Base-by-base conservation (phyloP, 2,888 invertebrate species). In the Ennomos fuscantarius region DNA sequence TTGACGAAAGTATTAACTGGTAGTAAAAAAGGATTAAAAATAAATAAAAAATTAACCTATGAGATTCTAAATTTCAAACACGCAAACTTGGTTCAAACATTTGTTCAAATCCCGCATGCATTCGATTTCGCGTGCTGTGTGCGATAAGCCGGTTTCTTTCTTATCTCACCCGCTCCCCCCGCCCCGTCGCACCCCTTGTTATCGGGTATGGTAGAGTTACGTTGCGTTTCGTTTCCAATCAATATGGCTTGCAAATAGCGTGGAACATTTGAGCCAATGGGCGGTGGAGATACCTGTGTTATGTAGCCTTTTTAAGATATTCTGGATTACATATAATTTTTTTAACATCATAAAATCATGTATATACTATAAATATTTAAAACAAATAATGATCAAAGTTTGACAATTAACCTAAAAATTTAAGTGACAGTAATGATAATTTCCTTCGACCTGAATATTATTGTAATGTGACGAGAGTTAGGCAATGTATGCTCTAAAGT, bases 121-220 rank as follows among this genome's bases (percentile, higher is more conserved):
- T 74, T 83, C 78, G 76, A 85, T 85, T 85, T 82, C 56, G 55
- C 64, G 58, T 62, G 64, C 55, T 52, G 55, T 52, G 76, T 69
- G 73, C 79, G 87, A 87, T 89, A 88, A 85, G 76, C 68, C 74
- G 76, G 76, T 81, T 80, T 76, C 79, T 74, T 76, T 74, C 78
- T 78, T 82, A 80, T 81, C 82, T 73, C 51, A 45, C 55, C 64
- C 68, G 63, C 66, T 70, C 73, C 65, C 66, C 70, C 73, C 65
- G 63, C 55, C 48, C 50, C 53, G 42, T 45, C 35, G 10, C 32
- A 31, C 49, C 53, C 39, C 70, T 69, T 70, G 64, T 72, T 81
- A 76, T 76, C 79, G 70, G 72, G 69, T 70, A 74, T 74, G 48
- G 58, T 50, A 52, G 35, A 53, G 68, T 70, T 71, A 72, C 65